These are phyloP conservation scores for Rhinopomastus cyanomelas DNA, from an alignment of 2,113 vertebrate genomes.

Conservation along the genomic window DNA sequence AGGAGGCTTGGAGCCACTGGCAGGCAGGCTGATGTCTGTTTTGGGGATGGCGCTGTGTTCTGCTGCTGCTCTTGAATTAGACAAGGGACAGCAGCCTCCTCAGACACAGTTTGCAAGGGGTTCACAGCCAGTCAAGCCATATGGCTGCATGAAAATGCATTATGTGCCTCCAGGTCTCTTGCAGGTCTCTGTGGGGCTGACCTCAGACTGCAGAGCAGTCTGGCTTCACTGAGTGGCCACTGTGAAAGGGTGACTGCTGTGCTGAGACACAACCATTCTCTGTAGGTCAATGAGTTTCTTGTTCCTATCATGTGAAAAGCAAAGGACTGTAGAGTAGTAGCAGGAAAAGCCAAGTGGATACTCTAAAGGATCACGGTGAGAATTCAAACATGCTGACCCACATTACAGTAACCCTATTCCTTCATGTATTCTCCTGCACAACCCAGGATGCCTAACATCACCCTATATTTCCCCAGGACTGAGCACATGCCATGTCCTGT, in stretches of 20 bases:
- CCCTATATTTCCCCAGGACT: neutral
- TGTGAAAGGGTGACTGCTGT: neutral
- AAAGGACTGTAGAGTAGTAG: neutral
- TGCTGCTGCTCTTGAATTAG: fast-evolving
- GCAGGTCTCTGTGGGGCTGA: neutral
- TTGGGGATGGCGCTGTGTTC: neutral
- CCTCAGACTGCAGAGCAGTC: neutral
- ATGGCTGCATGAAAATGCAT: fast-evolving
- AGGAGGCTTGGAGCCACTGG: neutral
- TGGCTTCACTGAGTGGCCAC: neutral
- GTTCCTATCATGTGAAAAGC: neutral
- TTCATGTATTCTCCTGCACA: neutral
- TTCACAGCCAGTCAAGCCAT: fast-evolving
- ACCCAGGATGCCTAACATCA: neutral
- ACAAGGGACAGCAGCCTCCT: neutral
- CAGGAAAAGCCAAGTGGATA: neutral
- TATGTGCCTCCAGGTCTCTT: neutral
- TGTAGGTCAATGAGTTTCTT: neutral
- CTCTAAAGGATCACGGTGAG: neutral
- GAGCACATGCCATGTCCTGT: neutral
- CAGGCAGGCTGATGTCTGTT: neutral
- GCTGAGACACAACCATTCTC: neutral
- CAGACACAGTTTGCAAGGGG: neutral
- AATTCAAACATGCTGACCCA: neutral
- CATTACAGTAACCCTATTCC: neutral